Evolutionary conservation across 2,797 vertebrate species (phyloP), one percentile per base, ranked within the genome.

Genomic region (Ciconia nigra): DNA sequence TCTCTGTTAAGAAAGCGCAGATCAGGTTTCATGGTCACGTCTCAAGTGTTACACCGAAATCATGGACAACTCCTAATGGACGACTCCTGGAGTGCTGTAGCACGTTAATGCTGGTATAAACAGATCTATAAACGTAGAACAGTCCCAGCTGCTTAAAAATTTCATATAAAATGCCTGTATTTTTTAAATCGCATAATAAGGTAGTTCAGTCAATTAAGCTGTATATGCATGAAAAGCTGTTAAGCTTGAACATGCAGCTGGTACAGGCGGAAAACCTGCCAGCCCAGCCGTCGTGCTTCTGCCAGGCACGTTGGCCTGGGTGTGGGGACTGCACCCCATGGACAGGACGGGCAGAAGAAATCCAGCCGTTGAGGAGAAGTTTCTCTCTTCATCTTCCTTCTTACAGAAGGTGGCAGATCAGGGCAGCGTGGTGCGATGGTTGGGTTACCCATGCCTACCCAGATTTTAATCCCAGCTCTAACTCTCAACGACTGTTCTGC

Each of bases 11-110:
- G 39, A 65, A 61, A 54, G 17, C 67, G 35, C n/a, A 31, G 61
- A n/a, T 20, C 31, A 10, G 31, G 29, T 55, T 28, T 11, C 1
- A 0, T 6, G 41, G 37, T 82, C 24, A 2, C 3, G 2, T n/a
- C 70, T 63, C 10, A 11, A 11, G 46, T 2, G 35, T 76, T 65
- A 16, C 44, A 77, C 33, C 51, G 11, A 13, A 52, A 42, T 61
- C 25, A 15, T 5, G 29, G 49, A 7, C 25, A 13, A 13, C 51
- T 61, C 17, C 31, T 69, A 20, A 22, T 11, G 35, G 49, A 28
- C 49, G 44, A 3, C 63, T 77, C 71, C 46, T 51, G 33, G 44
- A 41, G 41, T 35, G 37, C 47, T 0, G 4, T 13, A 41, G 76
- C 10, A 2, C 8, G 0, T 55, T 65, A 18, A 5, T 12, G 35